These are phyloP conservation scores for Pseudomyrmex cubaensis DNA, from an alignment of 1,140 invertebrate species.

Conservation along the genomic window DNA sequence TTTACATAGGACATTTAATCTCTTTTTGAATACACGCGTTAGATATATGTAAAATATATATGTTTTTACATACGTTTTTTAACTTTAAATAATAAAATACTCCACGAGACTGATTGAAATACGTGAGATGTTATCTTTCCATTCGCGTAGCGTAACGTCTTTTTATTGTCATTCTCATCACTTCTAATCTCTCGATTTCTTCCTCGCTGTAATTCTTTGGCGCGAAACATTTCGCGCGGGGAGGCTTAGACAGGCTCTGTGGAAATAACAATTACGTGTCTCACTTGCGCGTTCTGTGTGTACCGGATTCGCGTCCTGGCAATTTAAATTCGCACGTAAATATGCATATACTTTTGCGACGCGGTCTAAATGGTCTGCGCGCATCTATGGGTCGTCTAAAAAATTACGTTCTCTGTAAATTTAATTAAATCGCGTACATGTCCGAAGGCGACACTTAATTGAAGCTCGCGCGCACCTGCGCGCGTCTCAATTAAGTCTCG, in stretches of 20 bases:
- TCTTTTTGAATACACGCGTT: neutral
- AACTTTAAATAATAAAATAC: neutral
- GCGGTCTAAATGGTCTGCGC: constrained; percentile 44
- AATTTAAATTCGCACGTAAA: constrained; percentile 56
- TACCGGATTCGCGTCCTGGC: constrained; percentile 14
- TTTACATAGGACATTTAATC: constrained; percentile 6
- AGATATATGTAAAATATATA: neutral
- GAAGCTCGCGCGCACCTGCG: constrained; percentile 54
- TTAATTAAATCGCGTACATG: constrained; percentile 60
- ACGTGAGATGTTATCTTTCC: constrained; percentile 41
- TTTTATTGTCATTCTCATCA: constrained; percentile 37
- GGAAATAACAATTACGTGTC: constrained; percentile 26
- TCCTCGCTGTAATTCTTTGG: constrained; percentile 26
- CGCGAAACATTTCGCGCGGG: constrained; percentile 1
- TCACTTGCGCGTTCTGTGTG: neutral
- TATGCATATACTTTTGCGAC: constrained; percentile 44
- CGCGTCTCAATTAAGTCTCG: constrained; percentile 61
- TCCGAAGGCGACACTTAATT: constrained; percentile 61
- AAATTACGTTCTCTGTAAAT: constrained; percentile 60
- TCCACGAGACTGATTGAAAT: too few species aligned
- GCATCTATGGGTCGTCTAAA: constrained; percentile 55
- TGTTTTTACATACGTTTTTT: neutral
- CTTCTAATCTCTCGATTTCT: constrained; percentile 50
- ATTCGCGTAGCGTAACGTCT: constrained; percentile 21
- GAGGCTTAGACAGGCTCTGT: neutral